Evolutionary conservation across 2,113 vertebrate species (phyloP).

Genomic region (Xiphophorus hellerii): DNA sequence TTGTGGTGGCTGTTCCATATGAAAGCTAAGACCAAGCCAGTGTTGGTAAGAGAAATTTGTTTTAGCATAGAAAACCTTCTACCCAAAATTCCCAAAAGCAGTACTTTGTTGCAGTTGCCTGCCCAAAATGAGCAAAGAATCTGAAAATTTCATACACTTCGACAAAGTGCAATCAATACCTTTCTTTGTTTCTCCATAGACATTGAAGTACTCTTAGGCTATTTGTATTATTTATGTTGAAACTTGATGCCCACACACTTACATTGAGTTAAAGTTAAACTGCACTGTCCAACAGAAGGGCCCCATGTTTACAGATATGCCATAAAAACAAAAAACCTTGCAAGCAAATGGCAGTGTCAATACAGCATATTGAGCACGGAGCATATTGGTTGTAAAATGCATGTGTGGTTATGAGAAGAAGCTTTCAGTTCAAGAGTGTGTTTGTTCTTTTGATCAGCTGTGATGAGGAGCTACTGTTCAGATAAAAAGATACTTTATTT

Average conservation of each 20-base stretch:
- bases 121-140: background rate
- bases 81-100: too few relatives aligned
- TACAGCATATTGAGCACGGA: slow-evolving; percentile 5
- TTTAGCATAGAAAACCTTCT: too few relatives aligned
- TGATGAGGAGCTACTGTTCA: slow-evolving; percentile 28
- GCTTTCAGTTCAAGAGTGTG: background rate
- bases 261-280: slow-evolving; percentile 13
- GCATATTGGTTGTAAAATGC: slow-evolving; percentile 18
- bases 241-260: background rate
- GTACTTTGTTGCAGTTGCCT: too few relatives aligned
- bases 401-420: background rate
- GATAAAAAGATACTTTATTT: slow-evolving; percentile 23
- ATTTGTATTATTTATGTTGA: slow-evolving; percentile 44
- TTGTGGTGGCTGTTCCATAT: too few relatives aligned
- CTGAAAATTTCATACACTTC: background rate
- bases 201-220: slow-evolving; percentile 25
- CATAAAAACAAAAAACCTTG: slow-evolving; percentile 1
- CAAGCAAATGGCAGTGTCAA: slow-evolving; percentile 40
- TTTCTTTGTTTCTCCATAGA: background rate
- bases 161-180: background rate
- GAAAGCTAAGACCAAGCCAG: too few relatives aligned
- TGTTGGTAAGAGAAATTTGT: too few relatives aligned
- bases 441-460: slow-evolving; percentile 16
- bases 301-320: background rate
- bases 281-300: slow-evolving; percentile 1